Base-by-base conservation (phyloP, 2,888 invertebrate genomes). In the Pristionchus japonicus region DNA sequence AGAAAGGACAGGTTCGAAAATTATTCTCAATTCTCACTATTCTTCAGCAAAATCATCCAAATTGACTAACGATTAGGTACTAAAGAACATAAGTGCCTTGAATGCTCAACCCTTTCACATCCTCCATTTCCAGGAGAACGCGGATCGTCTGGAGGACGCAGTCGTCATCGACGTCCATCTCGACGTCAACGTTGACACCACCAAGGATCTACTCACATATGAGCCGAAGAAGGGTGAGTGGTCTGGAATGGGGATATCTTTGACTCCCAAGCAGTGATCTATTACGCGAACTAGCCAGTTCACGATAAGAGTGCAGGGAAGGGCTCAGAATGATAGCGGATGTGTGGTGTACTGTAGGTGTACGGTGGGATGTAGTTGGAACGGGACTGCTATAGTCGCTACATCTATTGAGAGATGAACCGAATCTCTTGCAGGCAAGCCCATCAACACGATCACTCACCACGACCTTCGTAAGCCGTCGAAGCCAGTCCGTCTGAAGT, bases 121-220 rank as follows among this genome's bases (percentile, higher is more conserved):
- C 43, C 11, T 82, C 82, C 17, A 20, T 37, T 37, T 34, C 4
- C 9, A 52, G 17, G 83, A 83, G 23, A 23, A 83, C 37, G 31
- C 57, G 1, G n/a, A 17, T 37, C 70, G 70, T 17, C 9, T 83
- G 17, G 83, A 83, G 23, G 37, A 83, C 37, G 31, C 57, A 2
- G n/a, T 83, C 11, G 37, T 83, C 23, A 57, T 83, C 34, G 83
- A 83, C 31, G 52, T 83, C 23, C 23, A 52, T 37, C 57, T 83
- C 9, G 57, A 83, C 43, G 23, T 40, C 57, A 20, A 49, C 34
- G 52, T 23, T 0, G 83, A 83, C 57, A 83, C 83, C 17, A 34
- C 83, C 2, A 83, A n/a, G n/a, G 83, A 83, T 3, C 17, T 83
- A 17, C 17, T 52, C 3, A 43, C 40, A 20, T 52, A 43, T 6